Base-by-base conservation (phyloP, 1,140 invertebrate genomes). In the Tetramorium parvispinum region DNA sequence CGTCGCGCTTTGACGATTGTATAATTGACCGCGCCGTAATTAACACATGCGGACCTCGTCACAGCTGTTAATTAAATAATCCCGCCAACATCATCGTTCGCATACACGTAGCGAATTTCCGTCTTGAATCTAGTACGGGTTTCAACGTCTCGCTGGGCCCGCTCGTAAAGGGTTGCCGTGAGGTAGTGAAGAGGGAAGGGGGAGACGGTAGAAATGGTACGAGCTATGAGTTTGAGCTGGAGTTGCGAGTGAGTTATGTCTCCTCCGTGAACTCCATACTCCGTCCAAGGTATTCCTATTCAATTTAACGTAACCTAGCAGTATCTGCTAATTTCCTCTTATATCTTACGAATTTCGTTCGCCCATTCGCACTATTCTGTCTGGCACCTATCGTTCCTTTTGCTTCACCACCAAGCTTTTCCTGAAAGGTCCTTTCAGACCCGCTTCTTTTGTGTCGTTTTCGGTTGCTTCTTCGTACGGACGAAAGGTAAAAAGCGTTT, bases 21-120 rank as follows among this genome's bases (percentile, higher is more conserved):
- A 92, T 93, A 93, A 93, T 93, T 93, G 93, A 93, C 92, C 91
- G 88, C 87, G 86, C 90, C 90, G 91, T 92, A 93, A 92, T 93
- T 93, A 89, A 91, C 83, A 87, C 83, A 87, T 46, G 49, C 77
- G 71, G 49, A 76, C 53, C 49, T 85, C 37, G 73, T 55, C 53
- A 24, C 53, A 37, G 88, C 88, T 90, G 92, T 92, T 91, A 91
- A 93, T 93, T 93, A 92, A 92, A 91, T 85, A 92, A 90, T 86
- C 85, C 66, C 83, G 27, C 76, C 76, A 68, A 89, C 90, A 88
- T 91, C 91, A 91, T 93, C 87, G 78, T 59, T 53, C 68, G 4
- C 85, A 21, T 46, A 27, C 59, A 55, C 73, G 61, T 76, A 75
- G 51, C 57, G 43, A 57, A 71, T 81, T 86, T 63, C 78, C 63